Evolutionary conservation across 2,797 vertebrate species (phyloP).

Genomic region (Hyperoplus lanceolatus): DNA sequence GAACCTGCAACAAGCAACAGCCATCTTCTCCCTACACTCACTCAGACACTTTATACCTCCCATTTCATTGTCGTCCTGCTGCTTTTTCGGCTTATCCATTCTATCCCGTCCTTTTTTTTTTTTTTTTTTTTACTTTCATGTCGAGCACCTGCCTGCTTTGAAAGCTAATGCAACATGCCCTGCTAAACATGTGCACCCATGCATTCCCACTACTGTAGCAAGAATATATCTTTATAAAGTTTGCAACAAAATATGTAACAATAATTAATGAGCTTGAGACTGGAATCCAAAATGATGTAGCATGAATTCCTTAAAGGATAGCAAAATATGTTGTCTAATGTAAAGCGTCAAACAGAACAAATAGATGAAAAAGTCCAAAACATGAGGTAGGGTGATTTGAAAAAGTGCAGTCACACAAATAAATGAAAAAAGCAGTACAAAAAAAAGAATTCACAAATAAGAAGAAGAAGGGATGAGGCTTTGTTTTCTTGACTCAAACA

Average conservation of each 20-base stretch:
- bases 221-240: too few species aligned
- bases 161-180: slow-evolving; percentile 57
- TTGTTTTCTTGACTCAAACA: slow-evolving; percentile 9
- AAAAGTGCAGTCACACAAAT: neutral
- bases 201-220: neutral
- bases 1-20: slow-evolving; percentile 36
- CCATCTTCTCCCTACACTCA: slow-evolving; percentile 27
- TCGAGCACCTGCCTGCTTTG: slow-evolving; percentile 54
- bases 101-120: slow-evolving; percentile 16
- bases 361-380: slow-evolving; percentile 6
- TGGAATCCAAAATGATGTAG: too few species aligned
- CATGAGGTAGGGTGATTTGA: too few species aligned
- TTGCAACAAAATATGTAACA: too few species aligned
- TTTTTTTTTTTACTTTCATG: slow-evolving; percentile 50
- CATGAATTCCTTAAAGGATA: too few species aligned
- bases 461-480: neutral
- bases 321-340: too few species aligned
- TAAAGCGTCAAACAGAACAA: too few species aligned
- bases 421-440: neutral
- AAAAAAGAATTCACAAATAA: too few species aligned
- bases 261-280: too few species aligned
- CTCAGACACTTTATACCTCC: slow-evolving; percentile 34
- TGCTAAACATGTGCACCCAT: slow-evolving; percentile 13
- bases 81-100: slow-evolving; percentile 26
- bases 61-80: slow-evolving; percentile 48